Base-by-base conservation (phyloP, 2,797 vertebrate species). In the Delichon dasypus region DNA sequence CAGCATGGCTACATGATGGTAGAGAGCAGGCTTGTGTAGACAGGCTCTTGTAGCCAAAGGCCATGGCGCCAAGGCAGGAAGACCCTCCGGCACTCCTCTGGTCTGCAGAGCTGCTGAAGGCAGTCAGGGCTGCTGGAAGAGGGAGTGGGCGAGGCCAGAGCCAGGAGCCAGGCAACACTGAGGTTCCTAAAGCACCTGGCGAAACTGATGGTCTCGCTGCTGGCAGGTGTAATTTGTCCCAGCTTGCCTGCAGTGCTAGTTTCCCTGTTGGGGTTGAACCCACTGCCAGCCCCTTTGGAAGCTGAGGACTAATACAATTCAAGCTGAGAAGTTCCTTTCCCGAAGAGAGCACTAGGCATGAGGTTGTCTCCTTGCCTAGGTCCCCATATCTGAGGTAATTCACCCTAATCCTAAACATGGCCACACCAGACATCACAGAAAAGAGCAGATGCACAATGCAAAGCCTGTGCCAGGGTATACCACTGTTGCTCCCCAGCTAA, bases 71-170 rank as follows among this genome's bases (percentile, higher is more conserved):
- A n/a, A 1, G 2, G 30, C 26, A 83, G 48, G 21, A 57, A 38
- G 7, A 55, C 17, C 3, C 5, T 13, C 6, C 5, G n/a, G 6
- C 5, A 8, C 20, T 5, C 22, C 27, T 64, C 27, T 16, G 30
- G 11, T n/a, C 68, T 64, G 19, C 36, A 51, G n/a, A 21, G 5
- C 40, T 42, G 6, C 1, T 7, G 25, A 3, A 23, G 5, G 22
- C 55, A 50, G 13, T 13, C 16, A 45, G 45, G 10, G 27, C 36
- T 55, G 16, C 48, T 34, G 16, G n/a, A 27, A 70, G 61, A 76
- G 38, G 27, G 54, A 30, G 8, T 4, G 11, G 9, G 10, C 0
- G 1, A 68, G 32, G n/a, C 34, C 27, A 34, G 3, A 19, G 9
- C 14, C 29, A n/a, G 44, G 25, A 34, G 4, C 16, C 2, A 2